Evolutionary conservation across 1,140 invertebrate species (phyloP), one percentile per base, ranked within the genome.

Genomic region (Apis florea): DNA sequence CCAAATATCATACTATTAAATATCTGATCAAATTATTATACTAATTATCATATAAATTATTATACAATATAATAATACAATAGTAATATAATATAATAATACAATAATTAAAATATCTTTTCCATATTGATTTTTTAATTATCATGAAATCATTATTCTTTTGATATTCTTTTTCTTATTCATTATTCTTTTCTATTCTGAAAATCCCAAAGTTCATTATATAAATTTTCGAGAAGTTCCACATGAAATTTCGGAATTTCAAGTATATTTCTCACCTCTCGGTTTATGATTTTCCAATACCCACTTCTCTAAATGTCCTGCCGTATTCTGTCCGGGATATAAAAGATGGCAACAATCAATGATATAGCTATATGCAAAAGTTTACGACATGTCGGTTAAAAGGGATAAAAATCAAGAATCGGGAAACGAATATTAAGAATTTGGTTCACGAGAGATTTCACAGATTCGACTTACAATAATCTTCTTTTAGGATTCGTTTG

Each of bases 221-320:
- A 47, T 79, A 70, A 79, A 54, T 72, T 73, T 64, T 54, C 51
- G 49, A 49, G 24, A 24, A 26, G 17, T 53, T 61, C 19, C 10
- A 8, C 24, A 10, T 2, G 6, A n/a, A 63, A 31, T 12, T 4
- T 9, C 26, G 6, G 2, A 47, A 61, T 17, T 71, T 71, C 24
- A 13, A 24, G 47, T n/a, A 15, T 24, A 51, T 49, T 53, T 54
- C 59, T 64, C 15, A 21, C 17, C 15, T 26, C 13, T 13, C 26
- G 51, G 59, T 79, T 79, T 64, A 71, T 26, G 58, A 79, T 53
- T 71, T 63, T 64, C 19, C 24, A 26, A 72, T 54, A 61, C 26
- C 0, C 2, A 49, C 24, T 6, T n/a, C 6, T 61, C 24, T 47
- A 15, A 17, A 54, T 56, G 26, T 49, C 1, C 5, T 53, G 10